These are phyloP conservation scores for Poeciliopsis turneri DNA, from an alignment of 2,797 vertebrate species.

Conservation along the genomic window DNA sequence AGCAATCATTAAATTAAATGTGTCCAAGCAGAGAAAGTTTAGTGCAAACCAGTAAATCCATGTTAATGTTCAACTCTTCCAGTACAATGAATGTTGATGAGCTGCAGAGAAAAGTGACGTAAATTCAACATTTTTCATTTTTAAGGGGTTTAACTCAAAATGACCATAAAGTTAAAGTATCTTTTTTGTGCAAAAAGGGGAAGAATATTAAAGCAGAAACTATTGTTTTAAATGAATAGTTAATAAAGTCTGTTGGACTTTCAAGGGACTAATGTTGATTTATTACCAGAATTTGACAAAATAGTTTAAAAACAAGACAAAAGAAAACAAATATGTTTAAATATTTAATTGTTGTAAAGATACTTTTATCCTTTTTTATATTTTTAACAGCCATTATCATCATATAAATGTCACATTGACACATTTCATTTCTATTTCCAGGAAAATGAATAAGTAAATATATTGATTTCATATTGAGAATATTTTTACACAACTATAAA, in stretches of 20 bases:
- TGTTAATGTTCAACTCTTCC: no score
- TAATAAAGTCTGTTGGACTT: background rate
- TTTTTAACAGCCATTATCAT: background rate
- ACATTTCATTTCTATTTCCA: background rate
- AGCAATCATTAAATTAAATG: no score
- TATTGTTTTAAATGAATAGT: background rate
- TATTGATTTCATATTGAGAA: background rate
- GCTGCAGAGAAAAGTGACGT: background rate
- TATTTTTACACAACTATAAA: background rate
- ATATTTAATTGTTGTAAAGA: background rate
- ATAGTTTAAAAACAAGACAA: background rate
- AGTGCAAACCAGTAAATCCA: background rate
- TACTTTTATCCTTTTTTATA: background rate
- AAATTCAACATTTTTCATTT: background rate
- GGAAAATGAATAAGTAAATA: background rate
- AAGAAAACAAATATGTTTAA: background rate
- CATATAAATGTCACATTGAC: background rate
- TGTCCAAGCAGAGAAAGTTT: no score
- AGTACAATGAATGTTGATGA: background rate
- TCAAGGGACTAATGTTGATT: background rate
- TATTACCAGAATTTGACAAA: background rate
- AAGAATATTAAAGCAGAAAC: background rate
- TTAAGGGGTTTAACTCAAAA: background rate
- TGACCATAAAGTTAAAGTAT: background rate
- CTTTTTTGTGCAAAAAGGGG: background rate